A percentile compares a stretch with the other conserved stretches of the same genome.
These are phyloP conservation scores for Triplophysa bombifrons DNA, from an alignment of 2,797 vertebrate genomes.

Conservation along the genomic window DNA sequence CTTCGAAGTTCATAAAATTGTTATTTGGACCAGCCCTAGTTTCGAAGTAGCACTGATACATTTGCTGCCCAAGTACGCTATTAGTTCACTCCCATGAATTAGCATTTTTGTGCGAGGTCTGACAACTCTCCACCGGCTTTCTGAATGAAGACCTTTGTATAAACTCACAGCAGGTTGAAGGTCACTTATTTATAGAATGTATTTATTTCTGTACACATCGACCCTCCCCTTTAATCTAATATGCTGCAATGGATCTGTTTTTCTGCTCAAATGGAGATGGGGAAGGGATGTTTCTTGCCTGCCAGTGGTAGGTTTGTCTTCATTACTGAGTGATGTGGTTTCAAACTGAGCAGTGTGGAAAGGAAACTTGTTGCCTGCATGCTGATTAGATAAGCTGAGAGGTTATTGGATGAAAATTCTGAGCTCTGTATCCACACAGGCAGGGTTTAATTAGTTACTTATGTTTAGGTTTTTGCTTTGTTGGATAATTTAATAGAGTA, in stretches of 20 bases:
- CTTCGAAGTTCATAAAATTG: too few relatives aligned
- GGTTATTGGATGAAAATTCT: constrained; percentile 8
- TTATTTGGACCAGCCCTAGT: too few relatives aligned
- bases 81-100: constrained; percentile 26
- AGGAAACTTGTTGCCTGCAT: constrained; percentile 24
- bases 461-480: background rate
- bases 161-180: constrained; percentile 58
- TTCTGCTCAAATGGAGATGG: constrained; percentile 41
- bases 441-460: background rate
- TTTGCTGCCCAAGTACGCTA: background rate
- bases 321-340: constrained; percentile 24
- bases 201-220: constrained; percentile 57
- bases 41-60: background rate
- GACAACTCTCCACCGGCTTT: constrained; percentile 4
- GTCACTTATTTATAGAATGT: constrained; percentile 64
- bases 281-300: constrained; percentile 36
- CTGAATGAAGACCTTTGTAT: constrained; percentile 63
- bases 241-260: constrained; percentile 52
- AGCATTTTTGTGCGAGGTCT: constrained; percentile 48
- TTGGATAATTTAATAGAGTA: background rate
- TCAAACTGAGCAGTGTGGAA: constrained; percentile 10
- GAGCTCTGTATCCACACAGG: background rate
- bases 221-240: constrained; percentile 63
- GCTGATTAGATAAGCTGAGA: constrained; percentile 24
- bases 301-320: constrained; percentile 32